These are phyloP conservation scores for Popillia japonica DNA, from an alignment of 1,140 invertebrate species.

Conservation along the genomic window DNA sequence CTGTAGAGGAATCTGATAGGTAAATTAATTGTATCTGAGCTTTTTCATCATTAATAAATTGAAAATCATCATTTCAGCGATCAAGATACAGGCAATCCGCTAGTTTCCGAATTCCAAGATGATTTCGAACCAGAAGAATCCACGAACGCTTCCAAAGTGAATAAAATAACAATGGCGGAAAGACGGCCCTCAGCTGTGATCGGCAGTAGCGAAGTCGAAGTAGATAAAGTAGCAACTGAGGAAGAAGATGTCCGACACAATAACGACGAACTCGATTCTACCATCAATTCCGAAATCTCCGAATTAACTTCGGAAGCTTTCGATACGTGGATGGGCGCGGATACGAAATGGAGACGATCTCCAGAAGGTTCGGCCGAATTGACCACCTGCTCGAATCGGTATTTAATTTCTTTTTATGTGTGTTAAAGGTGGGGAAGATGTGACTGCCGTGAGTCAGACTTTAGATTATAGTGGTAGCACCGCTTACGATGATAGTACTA, in stretches of 20 bases:
- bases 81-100: slow-evolving; percentile 80
- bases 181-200: slow-evolving; percentile 44
- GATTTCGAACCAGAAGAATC: slow-evolving; percentile 79
- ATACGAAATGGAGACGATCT: slow-evolving; percentile 68
- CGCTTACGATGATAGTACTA: slow-evolving; percentile 61
- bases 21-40: too few relatives aligned
- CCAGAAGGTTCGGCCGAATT: slow-evolving; percentile 70
- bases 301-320: slow-evolving; percentile 65
- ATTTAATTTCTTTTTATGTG: neutral
- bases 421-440: slow-evolving; percentile 64
- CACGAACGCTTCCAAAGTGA: slow-evolving; percentile 47
- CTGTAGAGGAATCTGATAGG: slow-evolving; percentile 70
- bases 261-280: slow-evolving; percentile 62
- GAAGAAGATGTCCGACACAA: slow-evolving; percentile 58
- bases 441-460: slow-evolving; percentile 61
- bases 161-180: slow-evolving; percentile 14
- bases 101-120: slow-evolving; percentile 87
- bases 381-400: too few relatives aligned
- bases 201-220: slow-evolving; percentile 54
- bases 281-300: slow-evolving; percentile 61
- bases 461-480: slow-evolving; percentile 66
- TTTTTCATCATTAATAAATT: too few relatives aligned
- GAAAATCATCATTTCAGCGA: slow-evolving; percentile 71
- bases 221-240: slow-evolving; percentile 52
- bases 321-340: slow-evolving; percentile 65